Evolutionary conservation across 2,113 vertebrate species (phyloP), one percentile per base, ranked within the genome.

Genomic region (Forbesichthys papilliferus): DNA sequence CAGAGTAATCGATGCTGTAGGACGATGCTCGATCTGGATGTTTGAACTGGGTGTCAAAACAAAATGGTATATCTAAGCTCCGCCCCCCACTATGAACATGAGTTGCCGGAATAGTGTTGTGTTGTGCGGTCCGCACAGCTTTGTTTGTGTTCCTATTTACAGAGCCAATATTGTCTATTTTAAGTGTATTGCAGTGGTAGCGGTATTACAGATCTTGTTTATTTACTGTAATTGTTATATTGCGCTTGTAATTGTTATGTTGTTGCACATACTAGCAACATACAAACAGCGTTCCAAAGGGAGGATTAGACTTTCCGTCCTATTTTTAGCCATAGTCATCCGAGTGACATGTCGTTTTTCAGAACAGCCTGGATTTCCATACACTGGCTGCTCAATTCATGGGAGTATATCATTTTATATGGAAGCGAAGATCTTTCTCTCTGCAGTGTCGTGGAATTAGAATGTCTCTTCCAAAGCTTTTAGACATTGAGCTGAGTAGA

Each of bases 391-490:
- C n/a, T 73, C 65, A 72, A 61, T 47, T 70, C 58, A 27, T 55
- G 61, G 20, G 64, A 55, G 52, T 48, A 54, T 14, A 57, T 74
- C 4, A 16, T 69, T 63, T 83, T 42, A 52, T 67, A 61, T 56
- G 18, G 20, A 68, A 42, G 36, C 2, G 2, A 27, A 27, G 27
- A 16, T 27, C 2, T 27, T 27, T 27, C 2, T 27, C 27, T 27
- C 27, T 2, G 27, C 36, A 42, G 5, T 42, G 36, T 42, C 5
- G 36, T 42, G 36, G 36, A 16, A 20, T 58, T 13, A 64, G 42
- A 64, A 18, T 8, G 57, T 61, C 69, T 51, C 67, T 20, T 69
- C 46, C 51, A 51, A 63, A 12, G 48, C 11, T 62, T 9, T 49
- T 13, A 49, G 36, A n/a, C 42, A 34, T 49, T 16, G 56, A 54